A percentile compares a stretch with the other conserved stretches of the same genome.
Evolutionary conservation across 2,113 vertebrate species (phyloP).

Genomic region (Delphinapterus leucas): DNA sequence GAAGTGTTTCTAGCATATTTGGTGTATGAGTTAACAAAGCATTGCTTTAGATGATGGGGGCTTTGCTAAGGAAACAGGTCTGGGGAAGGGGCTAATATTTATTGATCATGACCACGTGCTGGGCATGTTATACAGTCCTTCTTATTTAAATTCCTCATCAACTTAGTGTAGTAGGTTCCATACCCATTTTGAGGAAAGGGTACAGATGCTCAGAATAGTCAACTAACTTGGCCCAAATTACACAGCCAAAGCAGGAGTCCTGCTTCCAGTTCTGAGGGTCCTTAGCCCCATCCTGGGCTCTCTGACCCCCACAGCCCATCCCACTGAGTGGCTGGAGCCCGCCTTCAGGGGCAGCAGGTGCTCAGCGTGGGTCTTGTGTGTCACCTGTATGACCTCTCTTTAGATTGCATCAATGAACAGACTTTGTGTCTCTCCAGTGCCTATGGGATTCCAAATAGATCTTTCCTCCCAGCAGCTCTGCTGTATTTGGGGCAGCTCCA

Average conservation of each 20-base stretch:
- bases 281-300: accelerated
- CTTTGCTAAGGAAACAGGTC: background rate
- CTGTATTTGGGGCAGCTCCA: background rate
- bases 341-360: accelerated
- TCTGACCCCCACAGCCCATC: accelerated
- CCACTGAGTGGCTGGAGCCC: accelerated
- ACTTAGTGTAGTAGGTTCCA: background rate
- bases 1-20: background rate
- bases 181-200: background rate
- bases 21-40: background rate
- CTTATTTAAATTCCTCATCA: background rate
- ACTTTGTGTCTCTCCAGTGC: background rate
- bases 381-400: background rate
- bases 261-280: too few relatives aligned
- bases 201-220: background rate
- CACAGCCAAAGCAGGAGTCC: too few relatives aligned
- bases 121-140: background rate
- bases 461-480: background rate
- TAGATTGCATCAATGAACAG: background rate
- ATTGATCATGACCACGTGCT: background rate
- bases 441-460: background rate
- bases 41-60: background rate
- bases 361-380: accelerated
- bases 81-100: background rate
- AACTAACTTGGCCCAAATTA: background rate